A percentile compares a stretch with the other conserved stretches of the same genome.
These are phyloP conservation scores for Napeogenes sylphis DNA, from an alignment of 2,888 invertebrate genomes.

Conservation along the genomic window DNA sequence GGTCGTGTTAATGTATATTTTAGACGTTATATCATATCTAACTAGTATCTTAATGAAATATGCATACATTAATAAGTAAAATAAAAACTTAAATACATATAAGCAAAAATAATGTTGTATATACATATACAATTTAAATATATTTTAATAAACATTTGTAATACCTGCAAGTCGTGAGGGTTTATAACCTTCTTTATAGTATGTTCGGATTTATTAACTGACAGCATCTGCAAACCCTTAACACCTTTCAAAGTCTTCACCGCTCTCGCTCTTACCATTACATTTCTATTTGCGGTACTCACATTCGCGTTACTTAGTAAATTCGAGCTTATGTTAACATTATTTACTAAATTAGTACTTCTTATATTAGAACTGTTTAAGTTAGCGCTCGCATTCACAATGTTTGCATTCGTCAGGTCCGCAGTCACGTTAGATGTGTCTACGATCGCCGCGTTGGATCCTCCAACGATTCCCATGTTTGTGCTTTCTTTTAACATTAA, in stretches of 20 bases:
- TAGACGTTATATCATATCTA: no score
- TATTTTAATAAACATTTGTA: not conserved
- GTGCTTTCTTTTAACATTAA: constrained; percentile 80
- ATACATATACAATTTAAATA: no score
- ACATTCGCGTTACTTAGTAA: constrained; percentile 12
- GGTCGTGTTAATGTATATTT: no score
- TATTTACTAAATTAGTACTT: not conserved
- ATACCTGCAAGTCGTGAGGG: constrained; percentile 43
- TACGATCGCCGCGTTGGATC: not conserved
- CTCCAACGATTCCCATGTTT: no score
- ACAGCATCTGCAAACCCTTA: constrained; percentile 40
- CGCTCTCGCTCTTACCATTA: not conserved
- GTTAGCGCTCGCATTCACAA: constrained; percentile 8
- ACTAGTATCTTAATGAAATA: no score
- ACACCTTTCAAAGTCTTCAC: constrained; percentile 36
- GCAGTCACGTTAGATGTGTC: not conserved
- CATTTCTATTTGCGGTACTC: not conserved
- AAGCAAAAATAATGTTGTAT: no score
- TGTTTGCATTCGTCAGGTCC: no score
- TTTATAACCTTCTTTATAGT: constrained; percentile 38
- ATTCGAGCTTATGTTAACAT: not conserved
- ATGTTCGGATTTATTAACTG: constrained; percentile 39
- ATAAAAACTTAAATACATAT: no score
- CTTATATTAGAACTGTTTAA: not conserved
- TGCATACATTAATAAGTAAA: no score